phyloP scores from a whole-genome alignment of 2,888 invertebrate species.

The Mythimna ferrago region DNA sequence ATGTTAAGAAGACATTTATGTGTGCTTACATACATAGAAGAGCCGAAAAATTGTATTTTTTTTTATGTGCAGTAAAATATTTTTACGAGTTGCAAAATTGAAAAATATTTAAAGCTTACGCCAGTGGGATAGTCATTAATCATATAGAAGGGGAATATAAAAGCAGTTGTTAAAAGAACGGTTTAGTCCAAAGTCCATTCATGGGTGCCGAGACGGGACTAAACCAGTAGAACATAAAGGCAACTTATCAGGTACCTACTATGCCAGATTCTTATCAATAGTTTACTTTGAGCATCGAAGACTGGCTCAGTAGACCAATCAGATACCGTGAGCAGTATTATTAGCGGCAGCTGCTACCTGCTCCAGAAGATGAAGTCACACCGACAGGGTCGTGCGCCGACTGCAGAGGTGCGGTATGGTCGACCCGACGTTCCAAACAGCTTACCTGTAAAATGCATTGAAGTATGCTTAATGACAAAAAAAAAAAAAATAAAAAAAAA shows the following conservation, averaged over 20 bases:
- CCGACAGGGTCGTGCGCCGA: neutral
- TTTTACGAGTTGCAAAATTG: neutral
- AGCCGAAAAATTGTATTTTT: neutral
- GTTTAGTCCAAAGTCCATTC: too few species aligned
- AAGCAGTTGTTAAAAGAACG: neutral
- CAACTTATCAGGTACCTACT: neutral
- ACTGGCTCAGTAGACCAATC: neutral
- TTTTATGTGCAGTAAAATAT: neutral
- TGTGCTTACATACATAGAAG: neutral
- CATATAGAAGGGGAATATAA: conserved; percentile 3
- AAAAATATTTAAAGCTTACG: conserved; percentile 8
- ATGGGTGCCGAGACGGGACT: too few species aligned
- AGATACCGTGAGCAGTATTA: neutral
- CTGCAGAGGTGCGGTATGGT: neutral
- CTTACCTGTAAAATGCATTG: conserved; percentile 26
- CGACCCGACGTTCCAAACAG: neutral
- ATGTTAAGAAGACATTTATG: conserved; percentile 5
- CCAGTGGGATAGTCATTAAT: conserved; percentile 9
- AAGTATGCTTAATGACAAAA: neutral
- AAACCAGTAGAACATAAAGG: neutral
- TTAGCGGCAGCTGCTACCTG: neutral
- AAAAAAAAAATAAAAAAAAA: neutral
- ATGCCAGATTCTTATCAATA: neutral
- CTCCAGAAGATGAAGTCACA: neutral
- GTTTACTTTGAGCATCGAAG: neutral